These are phyloP conservation scores for Caenorhabditis macrosperma DNA, from an alignment of 2,888 invertebrate genomes.

Conservation along the genomic window DNA sequence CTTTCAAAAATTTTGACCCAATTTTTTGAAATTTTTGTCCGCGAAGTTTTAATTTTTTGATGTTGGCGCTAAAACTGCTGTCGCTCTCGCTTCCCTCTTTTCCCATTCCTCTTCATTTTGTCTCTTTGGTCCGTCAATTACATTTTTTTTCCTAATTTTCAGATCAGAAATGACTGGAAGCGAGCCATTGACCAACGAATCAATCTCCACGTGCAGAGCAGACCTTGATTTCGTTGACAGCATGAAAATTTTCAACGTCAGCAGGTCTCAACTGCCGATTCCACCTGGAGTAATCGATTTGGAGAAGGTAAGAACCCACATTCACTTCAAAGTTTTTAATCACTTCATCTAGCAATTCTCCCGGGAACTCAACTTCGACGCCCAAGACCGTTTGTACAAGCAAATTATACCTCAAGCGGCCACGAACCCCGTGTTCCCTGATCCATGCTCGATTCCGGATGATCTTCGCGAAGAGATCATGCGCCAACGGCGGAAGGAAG, in stretches of 20 bases:
- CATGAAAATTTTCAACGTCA: neutral
- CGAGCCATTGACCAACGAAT: slow-evolving; percentile 11
- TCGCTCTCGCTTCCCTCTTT: neutral
- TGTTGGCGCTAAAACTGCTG: neutral
- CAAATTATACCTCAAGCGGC: slow-evolving; percentile 30
- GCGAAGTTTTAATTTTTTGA: neutral
- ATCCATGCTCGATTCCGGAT: slow-evolving; percentile 61
- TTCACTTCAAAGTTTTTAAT: neutral
- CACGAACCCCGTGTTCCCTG: slow-evolving; percentile 84
- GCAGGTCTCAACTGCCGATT: neutral
- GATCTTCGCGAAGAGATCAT: slow-evolving; percentile 63
- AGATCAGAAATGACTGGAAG: slow-evolving; percentile 52
- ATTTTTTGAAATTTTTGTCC: neutral
- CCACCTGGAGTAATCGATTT: neutral
- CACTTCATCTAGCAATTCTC: neutral
- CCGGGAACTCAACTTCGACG: slow-evolving; percentile 14
- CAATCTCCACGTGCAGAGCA: slow-evolving; percentile 3
- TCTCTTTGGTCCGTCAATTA: too few species aligned
- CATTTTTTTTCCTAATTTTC: neutral
- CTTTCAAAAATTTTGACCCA: neutral
- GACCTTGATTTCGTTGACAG: neutral
- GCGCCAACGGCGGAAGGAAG: slow-evolving; percentile 66
- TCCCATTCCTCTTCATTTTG: neutral
- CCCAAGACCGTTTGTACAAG: slow-evolving; percentile 30
- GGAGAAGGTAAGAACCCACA: slow-evolving; percentile 8